Evolutionary conservation across 2,888 invertebrate species (phyloP), one percentile per base, ranked within the genome.

Genomic region (Agonopterix arenella): DNA sequence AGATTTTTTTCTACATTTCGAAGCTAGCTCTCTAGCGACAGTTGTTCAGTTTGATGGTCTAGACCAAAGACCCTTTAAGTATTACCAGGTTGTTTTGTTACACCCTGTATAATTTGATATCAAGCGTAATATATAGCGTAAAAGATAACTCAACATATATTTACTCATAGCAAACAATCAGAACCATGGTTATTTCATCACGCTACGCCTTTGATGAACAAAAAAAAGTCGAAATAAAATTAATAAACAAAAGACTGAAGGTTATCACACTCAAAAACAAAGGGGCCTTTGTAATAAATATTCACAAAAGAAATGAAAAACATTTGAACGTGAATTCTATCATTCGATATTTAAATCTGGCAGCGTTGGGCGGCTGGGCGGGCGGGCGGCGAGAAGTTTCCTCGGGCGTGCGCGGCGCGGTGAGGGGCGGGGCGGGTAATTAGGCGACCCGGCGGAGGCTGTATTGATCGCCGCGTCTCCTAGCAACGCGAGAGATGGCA

Each of bases 391-490:
- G 55, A 53, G 59, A 54, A 60, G 55, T 53, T 59, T 53, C 57
- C 52, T 60, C 43, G 52, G 53, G 50, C 56, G 50, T 56, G 63
- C 50, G 13, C 10, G n/a, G 47, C 58, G 55, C 53, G 53, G 52
- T 54, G 53, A 58, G 55, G 53, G 59, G 54, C 57, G 53, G 56
- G 70, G 63, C 68, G 71, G 80, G 83, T 85, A 89, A 89, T 89
- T 88, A 88, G 85, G 88, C 80, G 82, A 80, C 85, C 88, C 82
- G 86, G 85, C 83, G 86, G 88, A 86, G 88, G 88, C 88, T 88
- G 88, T 84, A 88, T 88, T 80, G 88, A 88, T 88, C 88, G 77
- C 68, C 55, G 73, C 79, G 88, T 89, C 73, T 79, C 89, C 83
- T 84, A 85, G 88, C 88, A 86, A 88, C 88, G 81, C 74, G 76